These are phyloP conservation scores for Clitarchus hookeri DNA, from an alignment of 2,888 invertebrate genomes.

Conservation along the genomic window DNA sequence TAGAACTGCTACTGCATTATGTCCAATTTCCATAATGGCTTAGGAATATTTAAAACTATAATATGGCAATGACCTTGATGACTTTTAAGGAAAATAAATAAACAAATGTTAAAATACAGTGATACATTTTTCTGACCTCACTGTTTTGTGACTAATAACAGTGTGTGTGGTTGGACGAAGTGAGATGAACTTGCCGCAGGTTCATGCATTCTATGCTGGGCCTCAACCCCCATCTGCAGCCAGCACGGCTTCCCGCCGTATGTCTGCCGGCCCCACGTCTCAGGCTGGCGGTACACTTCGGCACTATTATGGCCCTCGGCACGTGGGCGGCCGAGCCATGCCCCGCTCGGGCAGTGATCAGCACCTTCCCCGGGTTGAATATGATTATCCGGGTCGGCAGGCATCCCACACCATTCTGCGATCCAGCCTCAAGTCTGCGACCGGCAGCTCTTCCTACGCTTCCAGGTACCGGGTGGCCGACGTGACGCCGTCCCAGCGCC, in stretches of 20 bases:
- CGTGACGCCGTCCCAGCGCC: conserved; percentile 31
- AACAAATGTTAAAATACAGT: too few species aligned
- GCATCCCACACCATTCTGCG: conserved; percentile 66
- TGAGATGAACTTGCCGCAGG: conserved; percentile 52
- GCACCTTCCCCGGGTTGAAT: conserved; percentile 84
- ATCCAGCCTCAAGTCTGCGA: conserved; percentile 76
- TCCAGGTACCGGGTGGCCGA: conserved; percentile 31
- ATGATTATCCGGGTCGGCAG: conserved; percentile 60
- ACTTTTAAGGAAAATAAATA: too few species aligned
- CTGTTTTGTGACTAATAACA: too few species aligned
- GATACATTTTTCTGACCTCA: too few species aligned
- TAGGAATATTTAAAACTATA: too few species aligned
- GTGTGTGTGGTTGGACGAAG: too few species aligned
- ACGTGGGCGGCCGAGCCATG: conserved; percentile 52
- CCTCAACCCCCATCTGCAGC: conserved; percentile 57
- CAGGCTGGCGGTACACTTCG: conserved; percentile 52
- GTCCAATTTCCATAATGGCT: too few species aligned
- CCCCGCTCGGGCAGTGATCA: conserved; percentile 92
- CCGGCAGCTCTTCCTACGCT: conserved; percentile 23
- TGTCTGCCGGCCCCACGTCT: conserved; percentile 70
- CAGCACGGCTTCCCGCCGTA: conserved; percentile 56
- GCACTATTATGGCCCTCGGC: conserved; percentile 26
- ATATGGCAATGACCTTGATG: too few species aligned
- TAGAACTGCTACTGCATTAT: too few species aligned
- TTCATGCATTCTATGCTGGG: conserved; percentile 83